Evolutionary conservation across 2,113 vertebrate species (phyloP).

Genomic region (Conger conger): DNA sequence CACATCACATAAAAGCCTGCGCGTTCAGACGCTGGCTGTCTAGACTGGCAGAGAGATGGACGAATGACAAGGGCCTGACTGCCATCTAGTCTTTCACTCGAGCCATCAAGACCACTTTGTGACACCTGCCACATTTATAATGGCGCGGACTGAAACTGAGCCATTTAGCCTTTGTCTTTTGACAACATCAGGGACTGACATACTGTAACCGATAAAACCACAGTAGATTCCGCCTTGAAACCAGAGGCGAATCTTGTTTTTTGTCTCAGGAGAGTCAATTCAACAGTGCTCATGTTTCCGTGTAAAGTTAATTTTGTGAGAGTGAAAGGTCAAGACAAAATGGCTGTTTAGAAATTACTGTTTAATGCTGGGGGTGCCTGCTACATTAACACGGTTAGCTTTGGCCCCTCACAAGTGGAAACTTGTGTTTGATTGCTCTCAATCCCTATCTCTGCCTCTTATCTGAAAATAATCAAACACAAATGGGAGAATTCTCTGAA

Average conservation of each 20-base stretch:
- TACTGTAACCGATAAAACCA: neutral
- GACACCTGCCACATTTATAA: neutral
- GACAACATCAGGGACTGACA: neutral
- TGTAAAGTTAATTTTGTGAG: conserved; percentile 36
- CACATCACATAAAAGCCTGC: neutral
- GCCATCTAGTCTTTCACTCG: neutral
- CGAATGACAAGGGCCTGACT: neutral
- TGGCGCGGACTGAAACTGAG: neutral
- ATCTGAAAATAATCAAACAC: neutral
- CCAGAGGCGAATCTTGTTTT: conserved; percentile 40
- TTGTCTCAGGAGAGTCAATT: conserved; percentile 38
- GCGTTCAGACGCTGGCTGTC: neutral
- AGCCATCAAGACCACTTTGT: neutral
- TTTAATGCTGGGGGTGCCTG: neutral
- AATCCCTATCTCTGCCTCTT: neutral
- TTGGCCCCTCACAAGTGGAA: neutral
- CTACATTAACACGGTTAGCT: conserved; percentile 28
- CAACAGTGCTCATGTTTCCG: conserved; percentile 31
- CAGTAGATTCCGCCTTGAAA: neutral
- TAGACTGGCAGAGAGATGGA: neutral
- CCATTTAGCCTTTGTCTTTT: neutral
- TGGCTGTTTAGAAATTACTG: neutral
- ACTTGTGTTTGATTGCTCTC: neutral
- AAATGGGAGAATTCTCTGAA: neutral
- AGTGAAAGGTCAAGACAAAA: conserved; percentile 34